Base-by-base conservation (phyloP, 2,888 invertebrate species). In the Nasonia oneida region DNA sequence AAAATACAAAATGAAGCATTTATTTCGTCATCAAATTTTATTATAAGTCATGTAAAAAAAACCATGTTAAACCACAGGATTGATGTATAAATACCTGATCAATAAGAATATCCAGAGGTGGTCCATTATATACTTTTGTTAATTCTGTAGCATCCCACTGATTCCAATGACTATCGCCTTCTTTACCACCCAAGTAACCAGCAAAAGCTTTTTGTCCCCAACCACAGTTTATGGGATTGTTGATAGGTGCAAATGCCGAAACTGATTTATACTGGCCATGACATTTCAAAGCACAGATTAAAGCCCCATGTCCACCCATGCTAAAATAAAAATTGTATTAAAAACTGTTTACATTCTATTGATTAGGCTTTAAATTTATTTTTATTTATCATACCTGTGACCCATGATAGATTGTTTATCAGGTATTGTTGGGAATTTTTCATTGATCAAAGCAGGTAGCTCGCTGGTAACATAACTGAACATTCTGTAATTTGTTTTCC, bases 271-370 rank as follows among this genome's bases (percentile, higher is more conserved):
- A 99, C 84, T 96, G 94, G 18, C 97, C 97, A 14, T 99, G 99
- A 94, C 98, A 98, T 93, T 98, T 97, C 70, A 99, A 94, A 6
- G 97, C 97, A 91, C 97, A 97, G 81, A 98, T 96, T 75, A 99
- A 93, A 23, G 99, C 99, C 50, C 99, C 99, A 94, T 99, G 99
- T 39, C 99, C 99, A 86, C 99, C 99, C 99, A 99, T 99, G 92
- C 99, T 98, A 92, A 75, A 95, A 94, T 88, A 88, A 87, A 89
- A 87, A 87, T 39, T 67, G 83, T 64, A 33, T 37, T 67, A 50
- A 71, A 50, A 50, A 3, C 53, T 47, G 53, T 14, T 84, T 47
- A 67, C 12, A 67, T 64, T 80, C n/a, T 57, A 57, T 53, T 29
- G 23, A 18, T 6, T 57, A 23, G n/a, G 57, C 23, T 70, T 76